Evolutionary conservation across 2,888 invertebrate species (phyloP).

Genomic region (Synergus laeviventris): DNA sequence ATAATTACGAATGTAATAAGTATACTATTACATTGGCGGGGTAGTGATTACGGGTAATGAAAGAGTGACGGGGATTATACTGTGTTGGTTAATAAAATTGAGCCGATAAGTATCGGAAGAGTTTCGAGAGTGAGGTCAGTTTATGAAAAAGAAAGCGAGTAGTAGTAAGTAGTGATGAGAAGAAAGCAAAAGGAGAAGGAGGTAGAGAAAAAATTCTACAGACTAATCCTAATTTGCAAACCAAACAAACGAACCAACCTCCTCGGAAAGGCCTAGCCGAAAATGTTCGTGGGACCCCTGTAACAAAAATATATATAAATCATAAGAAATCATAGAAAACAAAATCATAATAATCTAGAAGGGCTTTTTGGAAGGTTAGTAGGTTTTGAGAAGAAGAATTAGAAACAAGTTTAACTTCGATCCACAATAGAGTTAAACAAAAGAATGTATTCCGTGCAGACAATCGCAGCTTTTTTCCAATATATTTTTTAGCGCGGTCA

Average conservation of each 20-base stretch:
- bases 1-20: slow-evolving; percentile 22
- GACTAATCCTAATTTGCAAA: slow-evolving; percentile 73
- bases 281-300: slow-evolving; percentile 75
- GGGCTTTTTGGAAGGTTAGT: background rate
- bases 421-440: background rate
- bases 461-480: too few species aligned
- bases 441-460: background rate
- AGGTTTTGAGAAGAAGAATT: slow-evolving; percentile 11
- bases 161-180: slow-evolving; percentile 25
- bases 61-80: background rate
- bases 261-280: slow-evolving; percentile 75
- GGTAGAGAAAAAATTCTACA: slow-evolving; percentile 69
- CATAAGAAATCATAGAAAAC: slow-evolving; percentile 67
- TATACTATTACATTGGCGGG: background rate
- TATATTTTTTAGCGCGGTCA: too few species aligned
- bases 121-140: slow-evolving; percentile 1
- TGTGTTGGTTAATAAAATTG: slow-evolving; percentile 8
- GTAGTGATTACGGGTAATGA: slow-evolving; percentile 24
- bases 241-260: slow-evolving; percentile 75
- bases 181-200: slow-evolving; percentile 50
- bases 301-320: slow-evolving; percentile 75
- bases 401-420: background rate
- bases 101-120: slow-evolving; percentile 13
- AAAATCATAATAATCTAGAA: slow-evolving; percentile 33
- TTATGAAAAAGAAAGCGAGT: slow-evolving; percentile 10